These are phyloP conservation scores for Notiomystis cincta DNA, from an alignment of 2,113 vertebrate genomes.

Conservation along the genomic window DNA sequence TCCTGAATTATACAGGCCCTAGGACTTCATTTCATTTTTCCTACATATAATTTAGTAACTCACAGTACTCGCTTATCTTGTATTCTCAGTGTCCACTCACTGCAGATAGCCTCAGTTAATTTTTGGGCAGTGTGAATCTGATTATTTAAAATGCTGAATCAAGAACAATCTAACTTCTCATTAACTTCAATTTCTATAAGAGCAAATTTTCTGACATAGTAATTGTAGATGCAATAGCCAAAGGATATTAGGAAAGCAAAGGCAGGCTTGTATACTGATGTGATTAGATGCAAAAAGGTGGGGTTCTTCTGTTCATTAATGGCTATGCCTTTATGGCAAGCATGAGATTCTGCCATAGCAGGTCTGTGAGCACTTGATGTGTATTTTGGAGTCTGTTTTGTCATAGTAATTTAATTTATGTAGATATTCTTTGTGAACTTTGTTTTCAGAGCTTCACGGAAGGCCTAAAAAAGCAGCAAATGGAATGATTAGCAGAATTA, in stretches of 20 bases:
- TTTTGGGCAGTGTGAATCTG: not conserved
- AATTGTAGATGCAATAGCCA: not conserved
- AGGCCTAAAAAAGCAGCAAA: not conserved
- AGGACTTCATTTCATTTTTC: not conserved
- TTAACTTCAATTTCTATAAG: slow-evolving; percentile 19
- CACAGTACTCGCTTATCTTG: slow-evolving; percentile 41
- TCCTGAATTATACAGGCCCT: slow-evolving; percentile 17
- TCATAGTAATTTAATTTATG: not conserved
- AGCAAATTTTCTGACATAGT: not conserved
- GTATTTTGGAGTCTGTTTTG: not conserved
- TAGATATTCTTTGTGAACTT: not conserved
- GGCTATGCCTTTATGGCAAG: not conserved
- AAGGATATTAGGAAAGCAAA: not conserved
- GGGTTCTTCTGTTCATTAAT: not conserved
- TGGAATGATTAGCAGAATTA: not conserved
- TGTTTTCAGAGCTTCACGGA: not conserved
- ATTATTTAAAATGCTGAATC: slow-evolving; percentile 22
- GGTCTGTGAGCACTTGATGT: not conserved
- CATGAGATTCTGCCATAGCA: not conserved
- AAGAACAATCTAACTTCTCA: slow-evolving; percentile 18
- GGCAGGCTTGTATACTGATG: not conserved
- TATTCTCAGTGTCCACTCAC: slow-evolving; percentile 27
- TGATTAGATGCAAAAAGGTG: not conserved
- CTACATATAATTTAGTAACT: not conserved
- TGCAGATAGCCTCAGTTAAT: slow-evolving; percentile 19